Conservation (phyloP, 2,113 vertebrate genomes). For the Mustela nigripes region DNA sequence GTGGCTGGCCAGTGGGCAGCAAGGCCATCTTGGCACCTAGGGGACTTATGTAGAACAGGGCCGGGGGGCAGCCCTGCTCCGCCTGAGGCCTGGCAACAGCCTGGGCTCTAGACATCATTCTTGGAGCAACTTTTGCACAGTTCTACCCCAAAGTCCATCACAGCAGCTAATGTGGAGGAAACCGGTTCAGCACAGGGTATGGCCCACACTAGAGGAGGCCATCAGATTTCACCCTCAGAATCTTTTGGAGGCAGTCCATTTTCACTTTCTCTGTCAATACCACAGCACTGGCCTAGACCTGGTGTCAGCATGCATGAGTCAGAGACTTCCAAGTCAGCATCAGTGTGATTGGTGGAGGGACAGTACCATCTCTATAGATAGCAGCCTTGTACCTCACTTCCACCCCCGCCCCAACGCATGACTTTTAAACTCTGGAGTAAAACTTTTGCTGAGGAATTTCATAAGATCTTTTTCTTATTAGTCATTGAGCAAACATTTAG, state of each 20-base stretch:
- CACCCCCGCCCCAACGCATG: background rate
- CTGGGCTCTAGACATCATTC: background rate
- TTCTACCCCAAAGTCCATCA: background rate
- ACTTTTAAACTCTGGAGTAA: background rate
- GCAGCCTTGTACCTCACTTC: background rate
- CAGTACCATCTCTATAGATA: background rate
- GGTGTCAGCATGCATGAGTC: background rate
- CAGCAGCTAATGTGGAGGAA: background rate
- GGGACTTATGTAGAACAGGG: background rate
- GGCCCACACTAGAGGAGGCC: rapidly evolving
- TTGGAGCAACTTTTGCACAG: background rate
- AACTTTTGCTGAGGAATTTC: background rate
- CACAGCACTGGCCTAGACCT: background rate
- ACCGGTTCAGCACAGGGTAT: background rate
- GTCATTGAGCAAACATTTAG: background rate
- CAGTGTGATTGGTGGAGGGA: no score
- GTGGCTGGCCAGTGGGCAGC: background rate
- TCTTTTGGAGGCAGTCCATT: background rate
- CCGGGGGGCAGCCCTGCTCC: background rate
- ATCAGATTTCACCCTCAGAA: background rate
- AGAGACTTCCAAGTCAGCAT: background rate
- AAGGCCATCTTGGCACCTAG: background rate
- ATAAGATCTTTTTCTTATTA: background rate
- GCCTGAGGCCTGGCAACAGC: background rate
- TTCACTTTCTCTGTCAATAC: background rate